Evolutionary conservation across 1,140 invertebrate species (phyloP).

Genomic region (Linepithema humile): DNA sequence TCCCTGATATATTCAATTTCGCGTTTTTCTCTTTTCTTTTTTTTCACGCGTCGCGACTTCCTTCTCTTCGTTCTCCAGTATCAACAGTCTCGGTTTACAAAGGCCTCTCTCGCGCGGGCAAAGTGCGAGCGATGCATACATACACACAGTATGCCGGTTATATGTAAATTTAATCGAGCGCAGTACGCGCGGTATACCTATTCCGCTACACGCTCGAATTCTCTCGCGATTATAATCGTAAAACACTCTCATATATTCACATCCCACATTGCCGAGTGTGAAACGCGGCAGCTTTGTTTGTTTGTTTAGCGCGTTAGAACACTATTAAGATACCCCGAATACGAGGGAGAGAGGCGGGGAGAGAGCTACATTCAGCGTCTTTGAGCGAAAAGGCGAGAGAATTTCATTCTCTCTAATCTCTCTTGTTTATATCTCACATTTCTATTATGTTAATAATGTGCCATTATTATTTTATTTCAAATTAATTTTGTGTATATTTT

Average conservation of each 20-base stretch:
- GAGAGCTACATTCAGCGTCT: neutral
- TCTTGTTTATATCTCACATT: too few species aligned
- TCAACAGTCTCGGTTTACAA: constrained; percentile 20
- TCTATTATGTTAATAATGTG: too few species aligned
- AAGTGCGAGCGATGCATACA: neutral
- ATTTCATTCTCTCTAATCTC: too few species aligned
- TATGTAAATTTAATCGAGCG: constrained; percentile 16
- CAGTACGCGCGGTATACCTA: constrained; percentile 12
- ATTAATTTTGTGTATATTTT: neutral
- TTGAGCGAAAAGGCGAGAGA: neutral
- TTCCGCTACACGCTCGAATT: constrained; percentile 24
- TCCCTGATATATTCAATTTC: constrained; percentile 35
- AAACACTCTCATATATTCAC: neutral
- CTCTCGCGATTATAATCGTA: neutral
- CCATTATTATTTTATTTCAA: neutral
- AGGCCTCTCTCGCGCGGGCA: neutral
- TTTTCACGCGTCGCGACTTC: neutral
- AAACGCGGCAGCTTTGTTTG: neutral
- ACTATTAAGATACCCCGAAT: neutral
- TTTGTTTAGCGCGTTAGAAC: neutral
- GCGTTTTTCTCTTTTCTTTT: neutral
- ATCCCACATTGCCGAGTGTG: neutral
- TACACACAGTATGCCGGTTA: neutral
- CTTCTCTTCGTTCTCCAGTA: constrained; percentile 5
- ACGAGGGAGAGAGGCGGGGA: neutral